phyloP scores from a whole-genome alignment of 92 coral and sea anemone genomes.

The Zoanthus sociatus region DNA sequence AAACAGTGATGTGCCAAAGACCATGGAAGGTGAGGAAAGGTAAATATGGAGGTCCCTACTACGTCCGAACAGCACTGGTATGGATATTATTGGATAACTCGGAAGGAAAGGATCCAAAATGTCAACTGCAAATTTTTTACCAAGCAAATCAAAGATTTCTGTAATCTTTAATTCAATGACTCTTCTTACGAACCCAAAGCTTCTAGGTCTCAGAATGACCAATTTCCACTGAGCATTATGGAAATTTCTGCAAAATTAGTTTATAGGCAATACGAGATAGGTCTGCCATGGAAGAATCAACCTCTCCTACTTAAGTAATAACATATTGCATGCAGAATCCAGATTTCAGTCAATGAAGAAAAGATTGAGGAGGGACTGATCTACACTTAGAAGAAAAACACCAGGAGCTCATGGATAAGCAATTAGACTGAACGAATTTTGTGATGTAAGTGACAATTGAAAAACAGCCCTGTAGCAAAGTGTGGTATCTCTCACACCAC shows the following conservation, averaged over 20 bases:
- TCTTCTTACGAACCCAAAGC: background rate
- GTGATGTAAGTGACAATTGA: too few species aligned
- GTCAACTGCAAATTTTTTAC: too few species aligned
- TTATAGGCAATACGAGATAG: background rate
- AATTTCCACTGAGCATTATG: conserved; percentile 28
- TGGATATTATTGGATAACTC: conserved; percentile 34
- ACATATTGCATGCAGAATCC: background rate
- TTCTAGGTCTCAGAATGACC: conserved; percentile 56
- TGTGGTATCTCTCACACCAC: too few species aligned
- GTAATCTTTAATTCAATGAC: background rate
- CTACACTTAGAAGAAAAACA: background rate
- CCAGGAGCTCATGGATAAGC: background rate
- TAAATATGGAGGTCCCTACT: conserved; percentile 35
- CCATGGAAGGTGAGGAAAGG: conserved; percentile 8
- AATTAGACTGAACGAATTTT: background rate
- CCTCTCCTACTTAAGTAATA: conserved; percentile 7
- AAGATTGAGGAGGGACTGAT: background rate
- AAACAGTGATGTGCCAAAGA: conserved; percentile 20
- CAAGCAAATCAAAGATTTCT: background rate
- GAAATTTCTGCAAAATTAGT: background rate
- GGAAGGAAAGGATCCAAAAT: background rate
- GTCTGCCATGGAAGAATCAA: conserved; percentile 57
- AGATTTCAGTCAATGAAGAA: background rate
- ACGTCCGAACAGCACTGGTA: background rate
- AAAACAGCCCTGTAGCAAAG: too few species aligned